Conservation (phyloP, 2,113 vertebrate species). For the Lota lota region DNA sequence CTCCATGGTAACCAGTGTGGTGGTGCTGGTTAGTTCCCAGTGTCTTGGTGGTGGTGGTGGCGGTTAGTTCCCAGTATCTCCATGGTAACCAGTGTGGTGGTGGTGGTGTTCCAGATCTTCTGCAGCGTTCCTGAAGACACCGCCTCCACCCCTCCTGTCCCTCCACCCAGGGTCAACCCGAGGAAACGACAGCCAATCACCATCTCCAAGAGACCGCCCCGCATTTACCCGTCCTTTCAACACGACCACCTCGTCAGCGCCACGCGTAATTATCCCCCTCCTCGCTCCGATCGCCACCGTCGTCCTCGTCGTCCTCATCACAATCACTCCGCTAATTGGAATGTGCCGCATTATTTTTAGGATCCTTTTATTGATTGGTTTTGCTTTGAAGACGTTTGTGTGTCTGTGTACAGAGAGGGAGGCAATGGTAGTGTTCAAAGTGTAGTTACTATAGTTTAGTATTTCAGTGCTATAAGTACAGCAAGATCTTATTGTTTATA, state of each 20-base stretch:
- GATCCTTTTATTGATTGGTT: no score
- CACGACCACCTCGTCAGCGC: slow-evolving; percentile 64
- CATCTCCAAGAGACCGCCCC: slow-evolving; percentile 89
- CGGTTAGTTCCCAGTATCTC: no score
- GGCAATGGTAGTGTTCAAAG: no score
- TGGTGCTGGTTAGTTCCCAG: no score
- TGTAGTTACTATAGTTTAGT: no score
- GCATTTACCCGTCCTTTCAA: slow-evolving; percentile 77
- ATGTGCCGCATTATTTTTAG: no score
- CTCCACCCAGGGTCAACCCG: slow-evolving; percentile 85
- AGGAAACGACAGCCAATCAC: slow-evolving; percentile 94
- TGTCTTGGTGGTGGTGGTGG: no score
- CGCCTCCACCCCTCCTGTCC: slow-evolving; percentile 76
- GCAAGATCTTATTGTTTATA: no score
- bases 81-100: background rate
- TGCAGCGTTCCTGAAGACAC: slow-evolving; percentile 84
- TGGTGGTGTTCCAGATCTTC: slow-evolving; percentile 80
- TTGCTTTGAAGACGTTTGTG: no score
- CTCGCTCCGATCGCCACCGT: slow-evolving; percentile 16
- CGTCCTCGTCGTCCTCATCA: slow-evolving; percentile 43
- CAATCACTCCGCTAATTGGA: background rate
- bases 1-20: no score
- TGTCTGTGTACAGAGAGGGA: no score
- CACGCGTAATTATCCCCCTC: slow-evolving; percentile 77
- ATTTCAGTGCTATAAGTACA: no score